Evolutionary conservation across 1,140 invertebrate species (phyloP), one percentile per base, ranked within the genome.

Genomic region (Paracyclopina nana): DNA sequence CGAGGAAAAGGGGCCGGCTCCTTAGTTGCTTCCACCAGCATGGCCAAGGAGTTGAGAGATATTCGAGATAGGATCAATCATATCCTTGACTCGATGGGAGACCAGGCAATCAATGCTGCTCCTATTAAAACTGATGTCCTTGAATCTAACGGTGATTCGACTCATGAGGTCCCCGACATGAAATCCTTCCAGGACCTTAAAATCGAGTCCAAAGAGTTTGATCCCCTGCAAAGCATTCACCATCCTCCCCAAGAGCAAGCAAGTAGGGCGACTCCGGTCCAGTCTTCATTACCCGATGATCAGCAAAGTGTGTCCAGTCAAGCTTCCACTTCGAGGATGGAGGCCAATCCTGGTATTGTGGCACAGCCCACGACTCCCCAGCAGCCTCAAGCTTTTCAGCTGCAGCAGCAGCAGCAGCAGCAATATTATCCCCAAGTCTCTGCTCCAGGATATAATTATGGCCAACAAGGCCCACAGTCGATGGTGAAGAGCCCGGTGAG

Each of bases 21-120:
- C n/a, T 9, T 16, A n/a, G 27, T n/a, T 11, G 16, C 4, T 16
- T 28, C 12, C 16, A 28, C 16, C 5, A 45, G 27, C 20, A 48
- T 28, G 45, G 25, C n/a, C n/a, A n/a, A 28, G 4, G 45, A 48
- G n/a, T 28, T 48, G 4, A 24, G 45, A 14, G 14, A 48, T 9
- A 48, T 48, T 48, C 16, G 45, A 6, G 45, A 48, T 48, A 24
- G 45, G 2, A 28, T 48, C 9, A 29, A 28, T 4, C 27, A 14
- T 6, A 12, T 48, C 12, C 22, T 48, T 24, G 45, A 48, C 30
- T 26, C 25, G 2, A 28, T 48, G 45, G 45, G 30, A 5, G 45
- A 48, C 22, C 1, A 11, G 4, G 16, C 16, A 4, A 22, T 6
- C 8, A 22, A 14, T 9, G 40, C 14, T n/a, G 40, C 8, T 42